These are phyloP conservation scores for Xiphorhynchus erythropygius DNA, from an alignment of 2,797 vertebrate species.

Conservation along the genomic window DNA sequence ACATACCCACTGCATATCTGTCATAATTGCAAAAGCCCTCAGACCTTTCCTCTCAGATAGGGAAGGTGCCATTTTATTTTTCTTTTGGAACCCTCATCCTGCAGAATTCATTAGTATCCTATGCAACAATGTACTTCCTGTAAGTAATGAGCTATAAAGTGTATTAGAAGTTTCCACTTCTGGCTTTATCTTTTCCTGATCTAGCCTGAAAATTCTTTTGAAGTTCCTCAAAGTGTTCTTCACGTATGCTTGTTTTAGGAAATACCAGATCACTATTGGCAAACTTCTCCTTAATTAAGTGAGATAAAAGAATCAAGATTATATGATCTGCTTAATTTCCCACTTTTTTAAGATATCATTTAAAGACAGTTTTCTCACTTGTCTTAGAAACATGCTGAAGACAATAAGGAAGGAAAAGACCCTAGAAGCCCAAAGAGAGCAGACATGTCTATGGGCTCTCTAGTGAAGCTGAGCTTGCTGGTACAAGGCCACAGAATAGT, in stretches of 20 bases:
- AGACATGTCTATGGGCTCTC: neutral
- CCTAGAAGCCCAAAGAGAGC: neutral
- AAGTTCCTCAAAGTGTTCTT: constrained; percentile 56
- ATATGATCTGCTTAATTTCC: neutral
- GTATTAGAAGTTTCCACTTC: constrained; percentile 52
- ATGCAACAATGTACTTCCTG: constrained; percentile 53
- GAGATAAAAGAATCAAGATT: constrained; percentile 29
- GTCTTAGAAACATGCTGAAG: neutral
- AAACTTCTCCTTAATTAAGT: constrained; percentile 49
- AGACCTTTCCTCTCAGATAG: neutral
- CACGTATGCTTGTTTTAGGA: constrained; percentile 29
- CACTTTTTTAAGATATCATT: constrained; percentile 5
- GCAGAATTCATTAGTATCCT: constrained; percentile 23
- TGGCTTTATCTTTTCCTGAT: constrained; percentile 68
- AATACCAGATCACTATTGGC: constrained; percentile 24
- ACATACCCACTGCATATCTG: neutral
- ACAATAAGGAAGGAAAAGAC: neutral
- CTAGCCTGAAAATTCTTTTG: constrained; percentile 55
- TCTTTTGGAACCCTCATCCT: constrained; percentile 9
- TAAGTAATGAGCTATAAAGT: constrained; percentile 40
- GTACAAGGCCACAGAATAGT: neutral
- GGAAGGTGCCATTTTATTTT: neutral
- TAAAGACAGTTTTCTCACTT: neutral
- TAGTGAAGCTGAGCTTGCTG: neutral
- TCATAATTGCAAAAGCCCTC: neutral